A percentile compares a stretch with the other conserved stretches of the same genome.
These are phyloP conservation scores for Ctenoplectra terminalis DNA, from an alignment of 1,140 invertebrate species.

Conservation along the genomic window DNA sequence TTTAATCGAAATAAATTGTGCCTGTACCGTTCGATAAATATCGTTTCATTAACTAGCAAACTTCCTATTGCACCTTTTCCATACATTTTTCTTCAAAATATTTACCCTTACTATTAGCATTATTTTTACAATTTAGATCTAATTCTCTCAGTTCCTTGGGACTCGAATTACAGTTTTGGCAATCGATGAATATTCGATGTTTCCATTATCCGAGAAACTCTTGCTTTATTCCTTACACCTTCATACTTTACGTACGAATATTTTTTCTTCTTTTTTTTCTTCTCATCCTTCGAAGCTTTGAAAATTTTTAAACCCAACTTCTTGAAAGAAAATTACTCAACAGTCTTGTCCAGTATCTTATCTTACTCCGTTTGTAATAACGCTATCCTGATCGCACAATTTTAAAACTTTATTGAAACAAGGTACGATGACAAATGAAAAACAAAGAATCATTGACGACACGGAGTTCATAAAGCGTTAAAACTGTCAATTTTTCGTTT, in stretches of 20 bases:
- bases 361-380: no score
- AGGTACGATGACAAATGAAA: slow-evolving; percentile 38
- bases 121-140: neutral
- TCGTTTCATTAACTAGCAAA: neutral
- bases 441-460: slow-evolving; percentile 6
- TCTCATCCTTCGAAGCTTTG: neutral
- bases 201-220: neutral
- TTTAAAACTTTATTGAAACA: no score
- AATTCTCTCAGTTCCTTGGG: neutral
- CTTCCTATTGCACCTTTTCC: neutral
- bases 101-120: no score
- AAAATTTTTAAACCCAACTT: slow-evolving; percentile 3
- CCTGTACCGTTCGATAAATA: neutral
- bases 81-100: no score
- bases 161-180: neutral
- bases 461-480: neutral
- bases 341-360: neutral
- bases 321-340: no score
- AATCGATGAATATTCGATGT: slow-evolving; percentile 25
- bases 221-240: neutral
- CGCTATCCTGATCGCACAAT: no score
- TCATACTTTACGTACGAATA: slow-evolving; percentile 1
- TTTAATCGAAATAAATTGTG: neutral
- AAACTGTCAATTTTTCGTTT: neutral
- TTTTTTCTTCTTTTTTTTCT: neutral